phyloP scores from a whole-genome alignment of 2,113 vertebrate species.

The Sinocyclocheilus maitianheensis region DNA sequence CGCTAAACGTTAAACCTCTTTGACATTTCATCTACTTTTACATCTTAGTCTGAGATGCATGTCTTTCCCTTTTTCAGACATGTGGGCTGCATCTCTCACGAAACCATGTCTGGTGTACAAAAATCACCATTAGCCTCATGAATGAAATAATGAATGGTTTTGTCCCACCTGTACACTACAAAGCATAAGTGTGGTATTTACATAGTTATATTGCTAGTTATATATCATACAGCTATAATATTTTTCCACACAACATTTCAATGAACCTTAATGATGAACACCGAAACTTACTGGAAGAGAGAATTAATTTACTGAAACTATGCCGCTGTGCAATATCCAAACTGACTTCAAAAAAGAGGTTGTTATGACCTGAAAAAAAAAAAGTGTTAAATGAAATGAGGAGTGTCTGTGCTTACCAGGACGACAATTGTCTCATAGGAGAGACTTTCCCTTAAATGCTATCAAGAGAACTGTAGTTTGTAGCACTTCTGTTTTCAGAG shows the following conservation, averaged over 20 bases:
- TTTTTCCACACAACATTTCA: background rate
- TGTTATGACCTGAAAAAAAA: background rate
- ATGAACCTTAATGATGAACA: background rate
- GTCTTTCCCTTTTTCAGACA: slow-evolving; percentile 39
- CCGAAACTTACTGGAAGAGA: background rate
- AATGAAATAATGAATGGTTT: background rate
- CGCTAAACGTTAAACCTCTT: background rate
- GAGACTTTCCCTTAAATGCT: background rate
- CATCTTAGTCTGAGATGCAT: background rate
- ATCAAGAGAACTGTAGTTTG: background rate
- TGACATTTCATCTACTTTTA: background rate
- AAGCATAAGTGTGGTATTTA: background rate
- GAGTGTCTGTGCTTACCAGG: slow-evolving; percentile 15
- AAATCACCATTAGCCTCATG: background rate
- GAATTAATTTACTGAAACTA: background rate
- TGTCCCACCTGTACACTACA: background rate
- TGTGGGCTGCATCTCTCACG: slow-evolving; percentile 44
- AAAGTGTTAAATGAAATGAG: background rate
- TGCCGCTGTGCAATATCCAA: background rate
- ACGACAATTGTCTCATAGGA: background rate
- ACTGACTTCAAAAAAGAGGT: background rate
- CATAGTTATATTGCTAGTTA: background rate
- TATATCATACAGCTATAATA: background rate
- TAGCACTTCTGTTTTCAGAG: slow-evolving; percentile 54
- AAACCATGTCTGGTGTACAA: background rate